Base-by-base conservation (phyloP, 2,888 invertebrate genomes). In the Cartodere bifasciata region DNA sequence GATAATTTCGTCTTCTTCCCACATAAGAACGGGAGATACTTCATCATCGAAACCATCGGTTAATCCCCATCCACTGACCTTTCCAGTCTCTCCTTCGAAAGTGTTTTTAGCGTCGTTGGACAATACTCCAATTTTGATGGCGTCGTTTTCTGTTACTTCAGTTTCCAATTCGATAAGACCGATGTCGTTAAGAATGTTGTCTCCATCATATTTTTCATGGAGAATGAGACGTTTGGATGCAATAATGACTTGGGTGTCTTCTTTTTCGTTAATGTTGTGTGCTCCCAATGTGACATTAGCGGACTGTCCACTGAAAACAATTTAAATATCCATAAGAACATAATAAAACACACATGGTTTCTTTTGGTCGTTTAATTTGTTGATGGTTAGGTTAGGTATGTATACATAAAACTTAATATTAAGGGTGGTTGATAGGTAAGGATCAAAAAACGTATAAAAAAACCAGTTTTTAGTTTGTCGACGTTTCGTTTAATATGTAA, bases 51-150 rank as follows among this genome's bases (percentile, higher is more conserved):
- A 21, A n/a, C 37, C 42, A 15, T 25, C 28, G 14, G 37, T 36
- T 11, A 37, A 23, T 4, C 44, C 44, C 44, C 44, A 44, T 4
- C 43, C 43, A 21, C 43, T 43, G 4, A 42, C 29, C 30, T 31
- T 39, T 1, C 29, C 41, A 13, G 11, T 29, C n/a, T 15, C 11
- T 10, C 36, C 40, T 30, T 13, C 30, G 11, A 23, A 35, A 14
- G 23, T 23, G 10, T 27, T 27, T 6, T 13, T 7, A 12, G 12
- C 32, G 6, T 17, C 20, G 9, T 17, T 17, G 20, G 20, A 17
- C n/a, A 17, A 17, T 17, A 17, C 6, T 7, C 6, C 20, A 17
- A n/a, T 17, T 17, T 17, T 6, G 20, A 17, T 17, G 20, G 20
- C n/a, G n/a, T n/a, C n/a, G n/a, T n/a, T n/a, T n/a, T n/a, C n/a